Evolutionary conservation across 2,888 invertebrate species (phyloP), one percentile per base, ranked within the genome.

Genomic region (Flabesymbios commensalis): DNA sequence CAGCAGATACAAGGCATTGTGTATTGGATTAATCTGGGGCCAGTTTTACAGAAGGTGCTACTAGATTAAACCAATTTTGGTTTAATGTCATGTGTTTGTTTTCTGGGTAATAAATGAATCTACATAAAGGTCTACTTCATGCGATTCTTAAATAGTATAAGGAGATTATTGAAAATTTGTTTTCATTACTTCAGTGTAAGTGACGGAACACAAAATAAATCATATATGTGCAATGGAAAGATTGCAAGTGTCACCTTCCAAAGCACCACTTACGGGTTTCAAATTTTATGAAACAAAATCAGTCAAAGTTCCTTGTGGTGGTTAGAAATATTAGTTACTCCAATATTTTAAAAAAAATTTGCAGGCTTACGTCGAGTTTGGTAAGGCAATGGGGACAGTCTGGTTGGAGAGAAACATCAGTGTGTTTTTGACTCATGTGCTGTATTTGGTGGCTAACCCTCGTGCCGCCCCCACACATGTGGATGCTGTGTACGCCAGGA

Each of bases 381-480:
- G 94, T 0, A 92, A 93, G 83, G 90, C 91, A 74, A 89, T 98
- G 88, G 98, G 98, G 32, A 90, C 93, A 7, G 87, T 90, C 1
- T 99, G 98, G 98, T 83, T 99, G 64, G 98, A 99, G 83, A 88
- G 93, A 24, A 94, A 98, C 79, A 87, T 97, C 76, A 89, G 89
- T 17, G 87, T 88, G 0, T 89, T 97, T 73, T 84, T 97, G n/a
- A 88, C 88, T 10, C 97, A 98, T 80, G 88, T 98, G 3, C 84
- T 98, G 53, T 94, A 96, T 75, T 84, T 98, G 68, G 94, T 86
- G 2, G 93, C 94, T 0, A 95, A 94, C 84, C 95, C 96, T 0
- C 94, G 94, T 83, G 94, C 95, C 0, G 93, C 94, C 1, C 92
- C 93, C 17, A 94, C 94, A 0, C 98, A 99, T 78, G 95, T 97